Conservation (phyloP, 2,797 vertebrate species). For the Vespertilio murinus region DNA sequence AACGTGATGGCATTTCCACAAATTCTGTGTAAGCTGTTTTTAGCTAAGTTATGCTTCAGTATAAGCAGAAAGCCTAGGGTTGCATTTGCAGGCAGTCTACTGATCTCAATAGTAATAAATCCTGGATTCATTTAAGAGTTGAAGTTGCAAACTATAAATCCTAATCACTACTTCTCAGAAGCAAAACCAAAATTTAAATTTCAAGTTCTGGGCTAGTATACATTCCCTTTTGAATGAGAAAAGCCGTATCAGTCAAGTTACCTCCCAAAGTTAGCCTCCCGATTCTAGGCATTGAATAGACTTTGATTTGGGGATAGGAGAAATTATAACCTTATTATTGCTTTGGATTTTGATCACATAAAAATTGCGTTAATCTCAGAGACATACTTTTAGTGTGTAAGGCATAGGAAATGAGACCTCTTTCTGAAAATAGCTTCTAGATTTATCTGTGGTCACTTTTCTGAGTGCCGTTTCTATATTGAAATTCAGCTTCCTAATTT, state of each 20-base stretch:
- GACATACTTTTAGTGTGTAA: slow-evolving; percentile 5
- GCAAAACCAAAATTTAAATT: slow-evolving; percentile 41
- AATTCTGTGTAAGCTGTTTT: slow-evolving; percentile 11
- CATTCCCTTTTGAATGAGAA: neutral
- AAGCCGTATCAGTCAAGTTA: neutral
- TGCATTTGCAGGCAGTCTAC: neutral
- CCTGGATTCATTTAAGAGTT: neutral
- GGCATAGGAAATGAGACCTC: slow-evolving; percentile 39
- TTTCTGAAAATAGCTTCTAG: slow-evolving; percentile 62
- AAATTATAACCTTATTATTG: neutral
- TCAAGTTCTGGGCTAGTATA: neutral
- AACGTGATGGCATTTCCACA: neutral
- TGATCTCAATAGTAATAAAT: slow-evolving; percentile 14
- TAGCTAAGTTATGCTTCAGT: neutral
- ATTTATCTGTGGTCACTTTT: slow-evolving; percentile 68
- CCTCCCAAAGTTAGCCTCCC: neutral
- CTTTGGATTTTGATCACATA: slow-evolving; percentile 39
- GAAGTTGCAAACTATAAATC: slow-evolving; percentile 29
- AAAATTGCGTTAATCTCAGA: slow-evolving; percentile 56
- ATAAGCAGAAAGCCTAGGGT: neutral
- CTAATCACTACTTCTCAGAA: neutral
- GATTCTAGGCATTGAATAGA: neutral
- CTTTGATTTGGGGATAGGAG: neutral
- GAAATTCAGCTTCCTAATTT: slow-evolving; percentile 72
- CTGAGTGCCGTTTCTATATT: slow-evolving; percentile 47